phyloP scores from a whole-genome alignment of 2,113 vertebrate genomes.

The Patagioenas fasciata region DNA sequence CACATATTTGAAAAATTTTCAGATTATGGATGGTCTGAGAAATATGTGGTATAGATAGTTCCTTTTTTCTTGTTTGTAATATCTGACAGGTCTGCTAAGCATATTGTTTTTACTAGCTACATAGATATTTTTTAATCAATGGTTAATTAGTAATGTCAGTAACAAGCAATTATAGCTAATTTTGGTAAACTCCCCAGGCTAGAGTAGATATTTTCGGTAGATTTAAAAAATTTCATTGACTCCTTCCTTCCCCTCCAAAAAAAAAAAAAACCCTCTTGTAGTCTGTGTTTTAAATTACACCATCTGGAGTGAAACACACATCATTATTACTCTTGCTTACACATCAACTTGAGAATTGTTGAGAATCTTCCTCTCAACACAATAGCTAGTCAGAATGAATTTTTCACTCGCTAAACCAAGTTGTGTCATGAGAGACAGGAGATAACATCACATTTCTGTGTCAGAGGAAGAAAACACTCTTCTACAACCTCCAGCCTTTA shows the following conservation, averaged over 20 bases:
- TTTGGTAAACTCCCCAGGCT: not conserved
- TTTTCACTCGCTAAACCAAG: not conserved
- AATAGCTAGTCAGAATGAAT: not conserved
- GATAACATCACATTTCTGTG: not conserved
- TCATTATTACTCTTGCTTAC: not conserved
- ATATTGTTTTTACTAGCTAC: not conserved
- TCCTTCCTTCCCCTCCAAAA: not conserved
- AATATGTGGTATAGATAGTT: not conserved
- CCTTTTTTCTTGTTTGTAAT: not conserved
- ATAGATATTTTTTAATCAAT: not conserved
- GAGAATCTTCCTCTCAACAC: not conserved
- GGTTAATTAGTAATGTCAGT: not conserved
- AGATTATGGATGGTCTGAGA: not conserved
- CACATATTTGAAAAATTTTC: not conserved
- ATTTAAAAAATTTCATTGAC: not conserved
- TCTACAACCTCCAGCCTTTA: not conserved
- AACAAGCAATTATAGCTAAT: not conserved
- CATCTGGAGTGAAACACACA: not conserved
- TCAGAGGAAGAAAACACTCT: not conserved
- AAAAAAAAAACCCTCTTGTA: not conserved
- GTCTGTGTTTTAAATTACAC: not conserved
- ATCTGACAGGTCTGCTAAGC: not conserved
- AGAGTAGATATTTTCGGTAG: not conserved
- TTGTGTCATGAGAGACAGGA: not conserved
- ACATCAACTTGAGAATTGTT: not conserved